Evolutionary conservation across 2,797 vertebrate genomes (phyloP), one percentile per base, ranked within the genome.

Genomic region (Anableps anableps): DNA sequence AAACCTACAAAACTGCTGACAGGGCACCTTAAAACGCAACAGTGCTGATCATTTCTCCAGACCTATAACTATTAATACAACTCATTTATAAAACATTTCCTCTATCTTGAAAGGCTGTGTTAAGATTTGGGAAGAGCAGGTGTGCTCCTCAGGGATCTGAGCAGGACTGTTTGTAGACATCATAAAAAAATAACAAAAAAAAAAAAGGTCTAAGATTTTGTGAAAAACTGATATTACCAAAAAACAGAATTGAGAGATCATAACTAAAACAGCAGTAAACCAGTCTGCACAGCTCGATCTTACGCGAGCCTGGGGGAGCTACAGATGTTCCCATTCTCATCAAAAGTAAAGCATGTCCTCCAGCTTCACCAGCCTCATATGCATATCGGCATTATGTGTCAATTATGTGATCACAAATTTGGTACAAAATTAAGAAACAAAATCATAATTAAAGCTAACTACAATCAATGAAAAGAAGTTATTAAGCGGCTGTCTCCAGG

Each of bases 321-420:
- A 0, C 60, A 55, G 60, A 73, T 76, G 77, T 73, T 3, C 6
- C 68, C 58, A 73, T 55, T 48, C 48, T 68, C n/a, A 47, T 62
- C 62, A 74, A 83, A 80, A 50, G 3, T 60, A 58, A 60, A 41
- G 14, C 38, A 45, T 51, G 29, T 50, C 72, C 81, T 62, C 72
- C 76, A 62, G 29, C 55, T 64, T 51, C 77, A 48, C 36, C 48
- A 55, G 48, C 74, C 70, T 73, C 50, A 68, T 29, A 58, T 43
- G 45, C 71, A 78, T 43, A 72, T n/a, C 36, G 0, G 36, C 55
- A 36, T n/a, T 58, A 26, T 60, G 53, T 36, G 53, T 78, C 53
- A 72, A 78, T 60, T 50, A 80, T 75, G 5, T 26, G 53, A 77
- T 80, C 36, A 50, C n/a, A 72, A 31, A 53, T 38, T 29, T 62